Percentiles rank a stretch among this genome's conserved stretches.
Conservation (phyloP, 2,797 vertebrate genomes). For the Pangasius djambal region DNA sequence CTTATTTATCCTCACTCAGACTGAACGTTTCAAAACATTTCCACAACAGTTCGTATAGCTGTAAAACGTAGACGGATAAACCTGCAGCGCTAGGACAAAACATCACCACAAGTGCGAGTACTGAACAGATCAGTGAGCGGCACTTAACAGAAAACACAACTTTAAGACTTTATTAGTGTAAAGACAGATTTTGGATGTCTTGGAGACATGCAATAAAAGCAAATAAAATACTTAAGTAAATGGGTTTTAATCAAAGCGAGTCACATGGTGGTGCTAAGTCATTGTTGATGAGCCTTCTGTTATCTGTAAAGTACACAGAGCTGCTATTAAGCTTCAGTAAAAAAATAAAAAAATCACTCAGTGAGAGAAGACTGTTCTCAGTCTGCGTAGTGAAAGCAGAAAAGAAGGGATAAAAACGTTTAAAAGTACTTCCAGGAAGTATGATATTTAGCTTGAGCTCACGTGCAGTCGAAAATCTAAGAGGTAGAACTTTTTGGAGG, state of each 20-base stretch:
- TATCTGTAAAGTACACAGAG: conserved; percentile 12
- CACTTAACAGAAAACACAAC: not conserved
- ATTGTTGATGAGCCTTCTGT: conserved; percentile 4
- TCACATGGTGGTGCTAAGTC: not conserved
- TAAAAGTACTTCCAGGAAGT: not conserved
- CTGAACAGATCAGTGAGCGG: not conserved
- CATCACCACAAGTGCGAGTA: not conserved
- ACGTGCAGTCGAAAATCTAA: not conserved
- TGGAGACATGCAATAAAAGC: not conserved
- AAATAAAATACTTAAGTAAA: conserved; percentile 20
- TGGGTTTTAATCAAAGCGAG: conserved; percentile 9
- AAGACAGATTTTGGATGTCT: not conserved
- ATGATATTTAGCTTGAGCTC: not conserved
- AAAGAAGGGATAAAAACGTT: not conserved
- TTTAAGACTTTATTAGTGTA: conserved; percentile 1
- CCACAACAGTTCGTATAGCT: not conserved
- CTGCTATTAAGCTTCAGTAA: conserved; percentile 1
- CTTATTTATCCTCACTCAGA: not conserved
- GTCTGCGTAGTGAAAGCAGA: not conserved
- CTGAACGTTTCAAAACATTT: not conserved
- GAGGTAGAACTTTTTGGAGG: not conserved
- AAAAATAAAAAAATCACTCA: not conserved
- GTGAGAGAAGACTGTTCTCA: not conserved
- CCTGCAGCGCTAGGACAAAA: not conserved
- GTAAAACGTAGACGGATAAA: not conserved